Evolutionary conservation across 2,888 invertebrate genomes (phyloP), one percentile per base, ranked within the genome.

Genomic region (Eupithecia insigniata): DNA sequence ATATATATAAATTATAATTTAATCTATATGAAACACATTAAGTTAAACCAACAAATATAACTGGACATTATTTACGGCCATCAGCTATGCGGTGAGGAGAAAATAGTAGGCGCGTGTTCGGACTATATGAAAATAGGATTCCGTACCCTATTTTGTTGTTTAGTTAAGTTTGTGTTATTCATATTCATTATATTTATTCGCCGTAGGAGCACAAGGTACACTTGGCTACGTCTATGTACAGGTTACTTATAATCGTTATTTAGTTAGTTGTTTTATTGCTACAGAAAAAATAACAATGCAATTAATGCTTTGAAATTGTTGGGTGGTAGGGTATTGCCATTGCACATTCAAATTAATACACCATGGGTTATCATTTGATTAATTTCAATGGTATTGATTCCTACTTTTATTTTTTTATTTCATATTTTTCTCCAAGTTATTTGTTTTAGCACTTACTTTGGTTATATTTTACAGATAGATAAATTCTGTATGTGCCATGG

Each of bases 31-130:
- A 89, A 89, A 89, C 86, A 85, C 87, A 85, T 89, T 88, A 88
- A 83, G 83, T 87, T 88, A 91, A 91, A 92, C 92, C 90, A 93
- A 92, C 92, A 92, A 90, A 90, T 83, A 89, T 89, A 91, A 91
- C 86, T 81, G 85, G 84, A 73, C 81, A 83, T 90, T 90, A 92
- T 92, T 93, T 92, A 92, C 85, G 90, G 86, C 80, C 81, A 72
- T 82, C 77, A 87, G 87, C 85, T 88, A 90, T 85, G 85, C 86
- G 79, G 79, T 80, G 82, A 83, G 83, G 69, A 67, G 67, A 68
- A 72, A 66, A 75, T 26, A 74, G 32, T 16, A 66, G 69, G 69
- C 51, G 22, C 32, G 67, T 60, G 71, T 67, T 14, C 14, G 32
- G n/a, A 28, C 28, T 58, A 46, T 66, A 0, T n/a, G 2, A 55